These are phyloP conservation scores for Crotalus tigris DNA, from an alignment of 2,113 vertebrate species.

Conservation along the genomic window DNA sequence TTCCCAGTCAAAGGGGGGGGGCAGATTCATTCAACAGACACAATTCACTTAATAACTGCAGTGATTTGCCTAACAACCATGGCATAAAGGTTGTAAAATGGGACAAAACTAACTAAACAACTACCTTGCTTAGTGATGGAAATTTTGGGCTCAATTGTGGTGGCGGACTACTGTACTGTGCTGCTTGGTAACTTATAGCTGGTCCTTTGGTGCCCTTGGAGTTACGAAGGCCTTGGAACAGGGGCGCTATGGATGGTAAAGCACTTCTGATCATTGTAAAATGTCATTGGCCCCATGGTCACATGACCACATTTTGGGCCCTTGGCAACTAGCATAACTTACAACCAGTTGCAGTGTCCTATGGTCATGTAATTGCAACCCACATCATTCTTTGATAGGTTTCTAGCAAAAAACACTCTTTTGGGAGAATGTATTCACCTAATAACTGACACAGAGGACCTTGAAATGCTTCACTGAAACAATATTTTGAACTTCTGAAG, in stretches of 20 bases:
- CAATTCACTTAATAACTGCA: background rate
- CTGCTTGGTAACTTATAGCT: background rate
- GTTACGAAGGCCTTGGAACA: background rate
- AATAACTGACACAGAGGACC: background rate
- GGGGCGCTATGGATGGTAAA: background rate
- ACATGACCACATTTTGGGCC: no score
- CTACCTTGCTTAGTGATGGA: background rate
- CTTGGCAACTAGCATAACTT: no score
- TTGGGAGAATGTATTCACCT: no score
- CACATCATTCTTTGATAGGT: no score
- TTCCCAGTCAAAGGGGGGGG: background rate
- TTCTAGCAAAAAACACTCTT: no score
- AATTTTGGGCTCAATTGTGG: background rate
- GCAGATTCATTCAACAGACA: background rate
- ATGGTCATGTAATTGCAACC: no score
- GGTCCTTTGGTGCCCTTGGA: background rate
- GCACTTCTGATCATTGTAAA: background rate
- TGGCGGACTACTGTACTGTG: background rate
- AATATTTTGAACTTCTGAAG: background rate
- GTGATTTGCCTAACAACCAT: background rate
- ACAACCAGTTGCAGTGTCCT: no score
- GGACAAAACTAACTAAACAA: background rate
- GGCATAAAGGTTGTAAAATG: background rate
- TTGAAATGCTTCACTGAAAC: background rate
- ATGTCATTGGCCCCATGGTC: background rate